Base-by-base conservation (phyloP, 2,797 vertebrate genomes). In the Odontamblyopus lacepedii region DNA sequence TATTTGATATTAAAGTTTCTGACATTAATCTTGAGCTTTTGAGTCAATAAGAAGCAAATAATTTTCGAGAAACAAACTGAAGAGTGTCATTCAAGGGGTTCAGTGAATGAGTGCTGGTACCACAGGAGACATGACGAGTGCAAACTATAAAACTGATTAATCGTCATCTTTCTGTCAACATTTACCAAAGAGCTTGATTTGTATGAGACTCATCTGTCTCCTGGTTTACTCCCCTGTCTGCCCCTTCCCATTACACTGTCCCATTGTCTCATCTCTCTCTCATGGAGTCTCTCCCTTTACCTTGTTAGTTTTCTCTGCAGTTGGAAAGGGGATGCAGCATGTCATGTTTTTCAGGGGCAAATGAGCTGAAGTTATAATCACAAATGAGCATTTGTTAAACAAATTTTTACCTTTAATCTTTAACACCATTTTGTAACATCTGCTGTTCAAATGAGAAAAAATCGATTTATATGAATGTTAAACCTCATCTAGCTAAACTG, bases 161-260 rank as follows among this genome's bases (percentile, higher is more conserved):
- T 82, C 64, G 67, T 71, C 57, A 8, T 8, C 77, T 67, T 70
- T 81, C 67, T 50, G 60, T 73, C 26, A 27, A 48, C 86, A 74
- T 90, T 87, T 78, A 78, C 77, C 72, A 70, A 80, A 76, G 29
- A 88, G 78, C 72, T 50, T 69, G 68, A 81, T 89, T 85, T 83
- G 44, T 67, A 78, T 65, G 63, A 77, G 71, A 12, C 64, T 85
- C 13, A 16, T 85, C 72, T 30, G 74, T 88, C 78, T 84, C 70
- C 70, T 79, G 67, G 72, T 64, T 68, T 15, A 5, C 80, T 69
- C 68, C 87, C 81, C 80, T 80, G 79, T 80, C 83, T 75, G 80
- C 76, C 77, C 82, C 70, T 73, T 83, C 71, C 77, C 78, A 76
- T 88, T 85, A 87, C 89, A 82, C 64, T 38, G 35, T 78, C 18